phyloP scores from a whole-genome alignment of 2,113 vertebrate species.

The Solea solea region DNA sequence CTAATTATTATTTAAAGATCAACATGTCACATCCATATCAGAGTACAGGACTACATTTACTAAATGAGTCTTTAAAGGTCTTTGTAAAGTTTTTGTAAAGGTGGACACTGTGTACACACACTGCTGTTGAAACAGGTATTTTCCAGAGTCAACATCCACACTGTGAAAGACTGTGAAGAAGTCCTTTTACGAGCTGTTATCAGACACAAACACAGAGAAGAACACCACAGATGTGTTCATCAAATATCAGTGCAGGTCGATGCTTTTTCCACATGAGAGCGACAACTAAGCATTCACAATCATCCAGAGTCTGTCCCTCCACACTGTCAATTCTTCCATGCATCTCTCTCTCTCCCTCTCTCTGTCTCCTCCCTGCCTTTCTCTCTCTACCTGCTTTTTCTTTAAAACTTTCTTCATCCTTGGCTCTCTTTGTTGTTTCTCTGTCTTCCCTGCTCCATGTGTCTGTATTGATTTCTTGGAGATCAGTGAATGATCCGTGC shows the following conservation, averaged over 20 bases:
- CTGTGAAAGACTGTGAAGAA: conserved; percentile 11
- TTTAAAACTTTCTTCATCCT: conserved; percentile 26
- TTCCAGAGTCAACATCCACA: not conserved
- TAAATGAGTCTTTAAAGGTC: too few relatives aligned
- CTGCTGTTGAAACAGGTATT: conserved; percentile 1
- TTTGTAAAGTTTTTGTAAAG: too few relatives aligned
- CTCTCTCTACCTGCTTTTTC: conserved; percentile 41
- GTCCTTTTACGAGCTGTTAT: conserved; percentile 36
- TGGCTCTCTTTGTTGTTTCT: conserved; percentile 52
- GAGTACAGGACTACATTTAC: too few relatives aligned
- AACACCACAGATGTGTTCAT: not conserved
- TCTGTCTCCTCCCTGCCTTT: conserved; percentile 3
- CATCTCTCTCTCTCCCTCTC: conserved; percentile 19
- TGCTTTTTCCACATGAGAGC: conserved; percentile 42
- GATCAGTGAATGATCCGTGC: conserved; percentile 62
- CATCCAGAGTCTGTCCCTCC: conserved; percentile 15
- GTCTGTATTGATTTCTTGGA: conserved; percentile 72
- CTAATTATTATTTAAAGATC: too few relatives aligned
- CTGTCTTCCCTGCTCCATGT: conserved; percentile 51
- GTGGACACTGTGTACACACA: not conserved
- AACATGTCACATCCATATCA: too few relatives aligned
- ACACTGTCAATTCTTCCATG: conserved; percentile 8
- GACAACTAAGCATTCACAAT: conserved; percentile 22
- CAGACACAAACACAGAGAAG: conserved; percentile 4
- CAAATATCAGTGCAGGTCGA: not conserved